phyloP scores from a whole-genome alignment of 2,888 invertebrate species.

The Caenorhabditis doughertyi region DNA sequence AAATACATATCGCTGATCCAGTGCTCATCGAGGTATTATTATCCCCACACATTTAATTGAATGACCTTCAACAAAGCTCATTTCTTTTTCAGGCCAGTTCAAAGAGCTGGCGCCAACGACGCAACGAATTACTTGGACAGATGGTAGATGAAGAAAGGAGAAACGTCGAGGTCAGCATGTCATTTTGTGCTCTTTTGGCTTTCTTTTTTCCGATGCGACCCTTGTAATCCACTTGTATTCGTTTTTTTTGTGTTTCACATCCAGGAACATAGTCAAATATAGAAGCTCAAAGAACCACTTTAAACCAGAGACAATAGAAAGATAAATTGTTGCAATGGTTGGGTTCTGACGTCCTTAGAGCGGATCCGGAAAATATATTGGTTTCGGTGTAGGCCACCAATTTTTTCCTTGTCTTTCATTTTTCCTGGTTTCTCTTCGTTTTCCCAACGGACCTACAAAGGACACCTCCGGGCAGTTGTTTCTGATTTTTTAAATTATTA shows the following conservation, averaged over 20 bases:
- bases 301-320: constrained; percentile 13
- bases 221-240: constrained; percentile 32
- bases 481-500: constrained; percentile 31
- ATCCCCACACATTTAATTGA: constrained; percentile 10
- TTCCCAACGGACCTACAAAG: constrained; percentile 49
- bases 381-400: constrained; percentile 54
- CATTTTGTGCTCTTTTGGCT: constrained; percentile 24
- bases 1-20: constrained; percentile 65
- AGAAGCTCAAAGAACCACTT: constrained; percentile 52
- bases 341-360: constrained; percentile 57
- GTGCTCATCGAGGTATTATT: constrained; percentile 58
- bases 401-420: constrained; percentile 22
- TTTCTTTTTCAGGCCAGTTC: constrained; percentile 88
- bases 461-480: constrained; percentile 20
- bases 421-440: constrained; percentile 6
- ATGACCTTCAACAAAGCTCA: neutral
- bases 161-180: constrained; percentile 74
- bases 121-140: constrained; percentile 90
- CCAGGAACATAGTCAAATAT: constrained; percentile 42
- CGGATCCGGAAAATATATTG: constrained; percentile 56
- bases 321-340: constrained; percentile 51
- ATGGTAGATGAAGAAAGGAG: constrained; percentile 87
- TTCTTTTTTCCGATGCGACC: constrained; percentile 4
- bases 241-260: constrained; percentile 26
- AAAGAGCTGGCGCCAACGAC: constrained; percentile 88